Evolutionary conservation across 2,797 vertebrate species (phyloP), one percentile per base, ranked within the genome.

Genomic region (Sparidentex hasta): DNA sequence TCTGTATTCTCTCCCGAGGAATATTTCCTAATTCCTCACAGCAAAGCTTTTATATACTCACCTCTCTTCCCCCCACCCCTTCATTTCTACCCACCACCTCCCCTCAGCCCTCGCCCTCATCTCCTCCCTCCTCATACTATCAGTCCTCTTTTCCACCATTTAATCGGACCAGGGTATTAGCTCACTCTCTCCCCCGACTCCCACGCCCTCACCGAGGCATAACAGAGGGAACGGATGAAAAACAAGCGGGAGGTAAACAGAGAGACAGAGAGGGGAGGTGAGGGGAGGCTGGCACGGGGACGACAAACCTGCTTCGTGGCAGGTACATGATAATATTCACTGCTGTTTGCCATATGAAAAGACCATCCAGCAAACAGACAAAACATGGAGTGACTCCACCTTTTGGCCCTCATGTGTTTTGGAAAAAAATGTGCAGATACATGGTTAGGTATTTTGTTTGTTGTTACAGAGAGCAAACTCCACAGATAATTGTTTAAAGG

Each of bases 161-260:
- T 87, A 86, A 94, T 92, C 87, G 85, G 71, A 86, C 81, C 7
- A 1, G 71, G 75, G 74, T 88, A 94, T 94, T 94, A 94, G 90
- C 90, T 93, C 92, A 90, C 87, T 86, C 83, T 84, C 90, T 92
- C 83, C 85, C 84, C 73, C 17, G 20, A 82, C 90, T 85, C 89
- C 82, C 76, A 87, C 86, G 33, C 87, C 58, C 68, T 65, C 41
- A 51, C 51, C 1, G 38, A 71, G 69, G 82, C 73, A 82, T 7
- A 73, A 73, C 66, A 76, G 62, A 9, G 9, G 76, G 62, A 81
- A 81, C 12, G 63, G 75, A 54, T 81, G 85, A 78, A 88, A 86
- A 88, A 86, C 76, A 88, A 87, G 73, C n/a, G 1, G 44, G 74
- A 12, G 76, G 77, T 83, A 80, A 76, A 38, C 17, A 25, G 65